Conservation (phyloP, 2,113 vertebrate genomes). For the Salminus brasiliensis region DNA sequence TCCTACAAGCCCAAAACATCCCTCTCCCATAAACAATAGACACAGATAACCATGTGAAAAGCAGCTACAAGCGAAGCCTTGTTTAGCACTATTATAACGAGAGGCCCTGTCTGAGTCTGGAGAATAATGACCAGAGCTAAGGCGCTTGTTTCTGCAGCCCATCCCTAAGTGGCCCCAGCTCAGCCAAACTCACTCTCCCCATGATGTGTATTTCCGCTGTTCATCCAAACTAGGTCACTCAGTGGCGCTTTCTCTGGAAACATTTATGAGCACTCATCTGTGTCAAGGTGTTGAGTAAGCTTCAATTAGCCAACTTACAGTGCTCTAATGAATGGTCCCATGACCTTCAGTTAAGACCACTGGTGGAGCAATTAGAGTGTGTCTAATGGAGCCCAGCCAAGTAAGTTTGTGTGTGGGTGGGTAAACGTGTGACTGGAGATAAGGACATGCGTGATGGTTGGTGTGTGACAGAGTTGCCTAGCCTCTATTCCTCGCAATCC, state of each 20-base stretch:
- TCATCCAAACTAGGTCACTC: conserved; percentile 64
- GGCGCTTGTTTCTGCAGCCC: conserved; percentile 5
- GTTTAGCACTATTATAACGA: conserved; percentile 23
- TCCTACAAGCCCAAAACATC: not conserved
- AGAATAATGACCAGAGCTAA: conserved; percentile 12
- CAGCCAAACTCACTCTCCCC: conserved; percentile 53
- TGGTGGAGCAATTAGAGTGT: conserved; percentile 63
- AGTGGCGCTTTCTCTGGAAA: conserved; percentile 62
- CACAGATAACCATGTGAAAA: conserved; percentile 19
- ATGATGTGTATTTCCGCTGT: conserved; percentile 56
- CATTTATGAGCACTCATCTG: conserved; percentile 57
- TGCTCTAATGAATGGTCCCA: conserved; percentile 61
- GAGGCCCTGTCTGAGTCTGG: conserved; percentile 1
- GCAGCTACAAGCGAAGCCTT: not conserved
- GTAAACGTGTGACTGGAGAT: conserved; percentile 38
- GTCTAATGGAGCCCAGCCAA: conserved; percentile 42
- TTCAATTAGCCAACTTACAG: conserved; percentile 67
- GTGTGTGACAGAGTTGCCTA: not conserved
- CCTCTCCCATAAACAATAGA: not conserved
- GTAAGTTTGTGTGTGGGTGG: not conserved
- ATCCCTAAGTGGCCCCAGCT: conserved; percentile 44
- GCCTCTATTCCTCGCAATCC: not conserved
- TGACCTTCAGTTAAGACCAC: conserved; percentile 65
- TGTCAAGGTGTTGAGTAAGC: conserved; percentile 53
- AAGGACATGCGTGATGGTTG: conserved; percentile 44